Conservation (phyloP, 2,113 vertebrate species). For the Todiramphus saurophagus region DNA sequence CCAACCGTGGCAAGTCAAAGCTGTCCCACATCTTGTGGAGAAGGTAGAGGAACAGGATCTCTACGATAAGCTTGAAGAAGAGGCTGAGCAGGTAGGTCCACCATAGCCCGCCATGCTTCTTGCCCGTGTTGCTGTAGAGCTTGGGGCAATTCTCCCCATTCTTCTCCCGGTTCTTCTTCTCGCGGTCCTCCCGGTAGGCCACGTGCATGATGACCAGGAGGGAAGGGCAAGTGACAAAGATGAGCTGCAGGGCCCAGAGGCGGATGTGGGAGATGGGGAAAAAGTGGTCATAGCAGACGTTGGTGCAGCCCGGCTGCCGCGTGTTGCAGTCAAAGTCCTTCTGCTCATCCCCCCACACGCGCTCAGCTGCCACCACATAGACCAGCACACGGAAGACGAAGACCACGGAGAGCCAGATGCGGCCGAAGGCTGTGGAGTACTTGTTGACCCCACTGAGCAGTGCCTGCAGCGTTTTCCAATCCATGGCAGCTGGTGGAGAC, state of each 20-base stretch:
- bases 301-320: constrained; percentile 87
- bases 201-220: constrained; percentile 91
- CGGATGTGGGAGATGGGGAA: constrained; percentile 94
- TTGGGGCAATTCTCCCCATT: constrained; percentile 75
- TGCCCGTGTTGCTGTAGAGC: constrained; percentile 78
- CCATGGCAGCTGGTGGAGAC: constrained; percentile 70
- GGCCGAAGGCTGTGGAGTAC: constrained; percentile 90
- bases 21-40: constrained; percentile 81
- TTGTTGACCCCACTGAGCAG: constrained; percentile 89
- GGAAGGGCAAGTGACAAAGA: constrained; percentile 92
- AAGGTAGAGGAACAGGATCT: constrained; percentile 78
- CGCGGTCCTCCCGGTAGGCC: constrained; percentile 85
- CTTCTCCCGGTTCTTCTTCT: constrained; percentile 75
- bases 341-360: constrained; percentile 88
- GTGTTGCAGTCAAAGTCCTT: constrained; percentile 95
- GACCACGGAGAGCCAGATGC: constrained; percentile 92
- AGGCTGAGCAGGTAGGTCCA: constrained; percentile 84
- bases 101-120: constrained; percentile 83
- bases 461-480: constrained; percentile 82
- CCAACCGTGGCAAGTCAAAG: constrained; percentile 77
- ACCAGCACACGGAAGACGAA: constrained; percentile 91
- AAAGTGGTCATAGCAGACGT: constrained; percentile 86
- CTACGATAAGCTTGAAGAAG: constrained; percentile 79
- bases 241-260: constrained; percentile 95
- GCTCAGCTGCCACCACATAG: constrained; percentile 89